Percentiles rank a stretch among this genome's conserved stretches.
Conservation (phyloP, 2,797 vertebrate species). For the Argentina silus region DNA sequence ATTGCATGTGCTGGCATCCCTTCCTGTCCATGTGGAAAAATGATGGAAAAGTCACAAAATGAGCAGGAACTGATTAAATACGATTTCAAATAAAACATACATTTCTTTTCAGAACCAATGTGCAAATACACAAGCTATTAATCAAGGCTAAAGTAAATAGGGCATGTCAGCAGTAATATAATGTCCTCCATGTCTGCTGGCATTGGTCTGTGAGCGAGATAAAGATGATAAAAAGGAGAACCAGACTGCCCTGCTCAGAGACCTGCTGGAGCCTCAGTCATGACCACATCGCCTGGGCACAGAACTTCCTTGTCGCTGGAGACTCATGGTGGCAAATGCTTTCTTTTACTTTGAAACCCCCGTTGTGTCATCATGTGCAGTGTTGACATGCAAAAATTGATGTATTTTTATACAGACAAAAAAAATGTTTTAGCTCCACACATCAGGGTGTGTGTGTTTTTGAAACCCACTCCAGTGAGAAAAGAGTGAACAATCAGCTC, state of each 20-base stretch:
- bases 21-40: slow-evolving; percentile 32
- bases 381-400: slow-evolving; percentile 59
- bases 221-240: slow-evolving; percentile 48
- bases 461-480: slow-evolving; percentile 68
- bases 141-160: slow-evolving; percentile 62
- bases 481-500: slow-evolving; percentile 57
- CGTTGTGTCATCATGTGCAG: slow-evolving; percentile 44
- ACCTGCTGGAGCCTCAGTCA: slow-evolving; percentile 21
- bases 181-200: slow-evolving; percentile 43
- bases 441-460: slow-evolving; percentile 64
- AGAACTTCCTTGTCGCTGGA: slow-evolving; percentile 2
- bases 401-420: slow-evolving; percentile 45
- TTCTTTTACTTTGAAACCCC: slow-evolving; percentile 37
- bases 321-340: slow-evolving; percentile 17
- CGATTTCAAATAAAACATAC: slow-evolving; percentile 45
- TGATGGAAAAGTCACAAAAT: slow-evolving; percentile 38
- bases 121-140: slow-evolving; percentile 48
- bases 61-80: slow-evolving; percentile 31
- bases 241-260: slow-evolving; percentile 19
- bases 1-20: slow-evolving; percentile 30
- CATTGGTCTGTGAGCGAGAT: slow-evolving; percentile 51
- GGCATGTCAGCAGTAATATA: slow-evolving; percentile 34
- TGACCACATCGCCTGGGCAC: slow-evolving; percentile 28
- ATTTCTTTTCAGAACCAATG: slow-evolving; percentile 34
- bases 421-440: slow-evolving; percentile 59